A percentile compares a stretch with the other conserved stretches of the same genome.
phyloP scores from a whole-genome alignment of 2,888 invertebrate genomes.

The Mesoligia furuncula region DNA sequence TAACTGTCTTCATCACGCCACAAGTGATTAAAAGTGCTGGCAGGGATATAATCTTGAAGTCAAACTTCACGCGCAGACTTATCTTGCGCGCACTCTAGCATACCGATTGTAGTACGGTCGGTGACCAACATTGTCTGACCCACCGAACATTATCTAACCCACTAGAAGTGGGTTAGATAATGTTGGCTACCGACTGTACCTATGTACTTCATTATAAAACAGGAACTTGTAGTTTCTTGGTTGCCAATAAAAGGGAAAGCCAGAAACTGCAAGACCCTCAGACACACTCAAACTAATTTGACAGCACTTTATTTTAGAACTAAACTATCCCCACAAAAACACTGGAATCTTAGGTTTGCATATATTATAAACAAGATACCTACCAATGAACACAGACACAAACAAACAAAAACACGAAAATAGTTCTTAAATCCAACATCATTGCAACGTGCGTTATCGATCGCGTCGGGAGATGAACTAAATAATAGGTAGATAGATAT shows the following conservation, averaged over 20 bases:
- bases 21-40: too few species aligned
- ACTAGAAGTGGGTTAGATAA: too few species aligned
- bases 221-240: not conserved
- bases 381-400: constrained; percentile 57
- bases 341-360: not conserved
- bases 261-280: not conserved
- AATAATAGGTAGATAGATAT: constrained; percentile 14
- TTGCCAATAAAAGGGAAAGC: not conserved
- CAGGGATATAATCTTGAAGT: too few species aligned
- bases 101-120: not conserved
- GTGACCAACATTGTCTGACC: too few species aligned
- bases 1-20: too few species aligned
- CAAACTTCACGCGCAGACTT: too few species aligned
- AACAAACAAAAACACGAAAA: constrained; percentile 51
- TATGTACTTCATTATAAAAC: too few species aligned
- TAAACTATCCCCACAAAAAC: not conserved
- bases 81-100: not conserved
- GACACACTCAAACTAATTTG: not conserved
- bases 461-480: constrained; percentile 49
- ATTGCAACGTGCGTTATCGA: constrained; percentile 10
- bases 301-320: not conserved
- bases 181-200: too few species aligned
- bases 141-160: too few species aligned
- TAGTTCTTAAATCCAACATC: constrained; percentile 37
- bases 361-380: constrained; percentile 8